Evolutionary conservation across 2,888 invertebrate species (phyloP).

Genomic region (Quadroppia sp.): DNA sequence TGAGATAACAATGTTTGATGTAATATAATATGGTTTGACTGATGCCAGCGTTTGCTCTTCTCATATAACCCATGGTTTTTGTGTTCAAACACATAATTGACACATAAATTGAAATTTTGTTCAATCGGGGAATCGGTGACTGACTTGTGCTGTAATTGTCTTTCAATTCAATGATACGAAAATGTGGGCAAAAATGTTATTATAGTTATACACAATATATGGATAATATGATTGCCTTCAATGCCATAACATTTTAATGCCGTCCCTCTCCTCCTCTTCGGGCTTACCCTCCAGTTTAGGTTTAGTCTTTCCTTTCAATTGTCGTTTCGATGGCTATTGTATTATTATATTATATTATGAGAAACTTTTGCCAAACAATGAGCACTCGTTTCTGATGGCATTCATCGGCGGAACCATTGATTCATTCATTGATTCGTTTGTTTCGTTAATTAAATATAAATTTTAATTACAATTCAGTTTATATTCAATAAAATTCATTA

Average conservation of each 20-base stretch:
- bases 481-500: background rate
- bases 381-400: background rate
- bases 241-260: slow-evolving; percentile 23
- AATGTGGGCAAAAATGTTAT: slow-evolving; percentile 29
- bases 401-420: slow-evolving; percentile 13
- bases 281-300: slow-evolving; percentile 22
- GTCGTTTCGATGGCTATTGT: slow-evolving; percentile 22
- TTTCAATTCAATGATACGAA: background rate
- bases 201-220: slow-evolving; percentile 18
- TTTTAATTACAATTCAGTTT: background rate
- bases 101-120: background rate
- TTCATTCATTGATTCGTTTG: too few species aligned
- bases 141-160: background rate
- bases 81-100: slow-evolving; percentile 5
- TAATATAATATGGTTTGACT: background rate
- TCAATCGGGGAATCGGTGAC: background rate
- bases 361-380: background rate
- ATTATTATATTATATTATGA: background rate
- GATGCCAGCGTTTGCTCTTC: background rate
- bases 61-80: background rate
- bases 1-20: background rate
- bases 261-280: background rate
- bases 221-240: slow-evolving; percentile 10
- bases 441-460: background rate
- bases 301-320: slow-evolving; percentile 26